phyloP scores from a whole-genome alignment of 2,888 invertebrate species.

The Drosophila kambysellisi region DNA sequence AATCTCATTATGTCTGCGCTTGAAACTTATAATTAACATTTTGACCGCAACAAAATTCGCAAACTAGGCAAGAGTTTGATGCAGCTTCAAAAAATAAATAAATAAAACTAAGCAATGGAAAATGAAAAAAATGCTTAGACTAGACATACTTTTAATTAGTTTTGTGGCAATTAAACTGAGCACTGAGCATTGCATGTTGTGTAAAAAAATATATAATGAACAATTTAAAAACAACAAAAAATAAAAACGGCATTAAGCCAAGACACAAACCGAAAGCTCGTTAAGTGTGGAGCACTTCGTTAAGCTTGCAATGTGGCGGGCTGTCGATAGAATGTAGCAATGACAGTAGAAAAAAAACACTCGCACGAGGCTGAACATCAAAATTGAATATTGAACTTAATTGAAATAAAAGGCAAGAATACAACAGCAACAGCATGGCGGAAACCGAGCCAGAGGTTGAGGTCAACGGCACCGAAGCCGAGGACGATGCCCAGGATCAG shows the following conservation, averaged over 20 bases:
- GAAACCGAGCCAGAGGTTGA: slow-evolving; percentile 80
- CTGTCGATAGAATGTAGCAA: slow-evolving; percentile 12
- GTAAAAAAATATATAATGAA: not conserved
- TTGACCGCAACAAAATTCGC: slow-evolving; percentile 68
- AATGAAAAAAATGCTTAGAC: slow-evolving; percentile 33
- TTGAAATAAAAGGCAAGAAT: slow-evolving; percentile 21
- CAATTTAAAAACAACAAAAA: not conserved
- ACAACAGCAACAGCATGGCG: slow-evolving; percentile 45
- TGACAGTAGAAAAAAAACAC: slow-evolving; percentile 17
- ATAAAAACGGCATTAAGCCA: not conserved
- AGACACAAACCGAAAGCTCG: slow-evolving; percentile 6
- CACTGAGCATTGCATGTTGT: not conserved
- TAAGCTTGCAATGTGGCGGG: slow-evolving; percentile 9
- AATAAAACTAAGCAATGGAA: slow-evolving; percentile 2
- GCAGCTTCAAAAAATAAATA: not conserved
- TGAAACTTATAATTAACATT: slow-evolving; percentile 79
- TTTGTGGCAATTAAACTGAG: slow-evolving; percentile 58
- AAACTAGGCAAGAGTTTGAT: slow-evolving; percentile 9
- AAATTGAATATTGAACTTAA: slow-evolving; percentile 41
- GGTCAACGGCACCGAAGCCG: slow-evolving; percentile 82
- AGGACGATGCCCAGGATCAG: slow-evolving; percentile 73
- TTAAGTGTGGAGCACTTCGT: slow-evolving; percentile 6
- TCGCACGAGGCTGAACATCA: slow-evolving; percentile 48
- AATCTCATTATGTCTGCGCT: slow-evolving; percentile 73
- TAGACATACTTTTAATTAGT: slow-evolving; percentile 74